Evolutionary conservation across 2,888 invertebrate species (phyloP).

Genomic region (Blomia tropicalis): DNA sequence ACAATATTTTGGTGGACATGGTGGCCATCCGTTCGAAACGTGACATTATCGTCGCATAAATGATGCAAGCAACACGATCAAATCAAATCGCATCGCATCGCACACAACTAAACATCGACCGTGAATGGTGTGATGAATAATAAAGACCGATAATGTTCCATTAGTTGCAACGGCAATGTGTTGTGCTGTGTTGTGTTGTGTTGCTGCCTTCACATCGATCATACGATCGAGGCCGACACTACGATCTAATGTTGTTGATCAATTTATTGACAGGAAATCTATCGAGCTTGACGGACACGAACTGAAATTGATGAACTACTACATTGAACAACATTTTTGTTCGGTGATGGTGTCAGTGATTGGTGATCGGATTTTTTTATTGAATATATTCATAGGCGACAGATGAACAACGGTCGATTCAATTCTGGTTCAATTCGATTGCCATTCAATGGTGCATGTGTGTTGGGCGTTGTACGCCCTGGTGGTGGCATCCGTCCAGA

Average conservation of each 20-base stretch:
- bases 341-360: no score
- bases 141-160: conserved; percentile 3
- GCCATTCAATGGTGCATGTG: neutral
- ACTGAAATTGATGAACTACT: no score
- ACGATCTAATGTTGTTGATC: no score
- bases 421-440: neutral
- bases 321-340: no score
- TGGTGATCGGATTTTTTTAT: neutral
- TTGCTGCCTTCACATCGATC: neutral
- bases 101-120: no score
- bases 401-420: neutral
- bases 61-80: neutral
- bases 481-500: neutral
- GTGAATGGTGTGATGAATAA: no score
- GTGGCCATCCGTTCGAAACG: conserved; percentile 13
- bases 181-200: neutral
- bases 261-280: conserved; percentile 13
- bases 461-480: neutral
- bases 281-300: conserved; percentile 11
- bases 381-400: neutral
- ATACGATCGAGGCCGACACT: no score
- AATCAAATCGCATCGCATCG: neutral
- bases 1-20: neutral
- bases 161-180: no score
- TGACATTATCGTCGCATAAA: conserved; percentile 7